Conservation (phyloP, 1,140 invertebrate genomes). For the Nephotettix cincticeps region DNA sequence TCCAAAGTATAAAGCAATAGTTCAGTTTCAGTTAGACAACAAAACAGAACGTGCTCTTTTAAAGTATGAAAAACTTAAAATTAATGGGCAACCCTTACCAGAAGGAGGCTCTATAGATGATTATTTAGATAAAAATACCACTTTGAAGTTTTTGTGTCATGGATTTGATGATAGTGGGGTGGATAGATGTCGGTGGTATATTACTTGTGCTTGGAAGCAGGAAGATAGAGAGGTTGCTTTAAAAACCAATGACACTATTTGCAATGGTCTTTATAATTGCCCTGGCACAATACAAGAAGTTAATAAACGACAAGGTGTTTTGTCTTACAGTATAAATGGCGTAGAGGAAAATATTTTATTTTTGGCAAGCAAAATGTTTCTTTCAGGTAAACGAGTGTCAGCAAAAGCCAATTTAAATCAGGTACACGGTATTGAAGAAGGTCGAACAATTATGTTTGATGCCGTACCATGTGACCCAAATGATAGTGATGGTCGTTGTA, state of each 20-base stretch:
- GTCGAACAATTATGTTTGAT: neutral
- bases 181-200: conserved; percentile 21
- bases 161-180: conserved; percentile 16
- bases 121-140: neutral
- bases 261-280: neutral
- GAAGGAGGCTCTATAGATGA: conserved; percentile 5
- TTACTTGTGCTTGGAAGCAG: conserved; percentile 17
- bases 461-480: conserved; percentile 7
- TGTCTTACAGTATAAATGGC: neutral
- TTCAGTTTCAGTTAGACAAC: conserved; percentile 6
- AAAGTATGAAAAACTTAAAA: conserved; percentile 9
- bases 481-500: neutral
- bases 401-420: neutral
- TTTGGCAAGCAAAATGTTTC: conserved; percentile 10
- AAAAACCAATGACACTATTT: neutral
- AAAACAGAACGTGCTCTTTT: conserved; percentile 16
- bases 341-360: conserved; percentile 9
- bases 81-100: conserved; percentile 8
- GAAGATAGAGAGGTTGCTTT: neutral
- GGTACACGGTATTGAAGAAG: neutral
- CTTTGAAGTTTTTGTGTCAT: conserved; percentile 8
- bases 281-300: neutral
- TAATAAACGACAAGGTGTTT: neutral
- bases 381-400: neutral
- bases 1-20: conserved; percentile 8